A percentile compares a stretch with the other conserved stretches of the same genome.
Conservation (phyloP, 2,888 invertebrate species). For the Tetragonula carbonaria region DNA sequence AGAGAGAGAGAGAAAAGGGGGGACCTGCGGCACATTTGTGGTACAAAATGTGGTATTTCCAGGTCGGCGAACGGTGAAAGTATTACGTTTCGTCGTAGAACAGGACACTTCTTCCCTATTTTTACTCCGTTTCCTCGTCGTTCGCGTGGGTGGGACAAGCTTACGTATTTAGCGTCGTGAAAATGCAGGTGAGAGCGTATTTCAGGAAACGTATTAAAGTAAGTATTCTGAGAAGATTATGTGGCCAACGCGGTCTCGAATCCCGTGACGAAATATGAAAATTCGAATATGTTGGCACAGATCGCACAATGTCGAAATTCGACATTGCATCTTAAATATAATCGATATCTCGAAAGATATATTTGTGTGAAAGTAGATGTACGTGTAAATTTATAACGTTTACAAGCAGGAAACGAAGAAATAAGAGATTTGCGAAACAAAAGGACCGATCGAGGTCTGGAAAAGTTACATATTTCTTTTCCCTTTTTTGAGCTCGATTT, state of each 20-base stretch:
- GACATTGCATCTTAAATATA: too few species aligned
- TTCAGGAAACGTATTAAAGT: slow-evolving; percentile 48
- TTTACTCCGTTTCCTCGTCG: slow-evolving; percentile 42
- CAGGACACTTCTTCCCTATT: slow-evolving; percentile 61
- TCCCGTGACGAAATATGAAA: background rate
- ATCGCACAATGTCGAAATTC: slow-evolving; percentile 21
- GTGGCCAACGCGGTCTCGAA: background rate
- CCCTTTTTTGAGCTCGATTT: too few species aligned
- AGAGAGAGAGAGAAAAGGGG: slow-evolving; percentile 9
- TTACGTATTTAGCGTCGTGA: slow-evolving; percentile 57
- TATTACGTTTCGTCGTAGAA: slow-evolving; percentile 33
- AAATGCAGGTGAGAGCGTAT: slow-evolving; percentile 54
- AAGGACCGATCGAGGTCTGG: too few species aligned
- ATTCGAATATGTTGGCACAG: background rate
- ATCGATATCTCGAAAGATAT: too few species aligned
- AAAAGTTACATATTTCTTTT: too few species aligned
- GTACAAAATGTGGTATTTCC: slow-evolving; percentile 39
- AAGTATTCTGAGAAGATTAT: slow-evolving; percentile 21
- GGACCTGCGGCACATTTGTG: background rate
- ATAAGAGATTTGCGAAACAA: too few species aligned
- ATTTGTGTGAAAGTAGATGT: too few species aligned
- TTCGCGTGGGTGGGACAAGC: slow-evolving; percentile 54
- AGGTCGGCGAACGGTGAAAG: slow-evolving; percentile 54
- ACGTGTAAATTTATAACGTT: too few species aligned
- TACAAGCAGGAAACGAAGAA: too few species aligned